These are phyloP conservation scores for Drosophila teissieri DNA, from an alignment of 1,140 invertebrate genomes.

Conservation along the genomic window DNA sequence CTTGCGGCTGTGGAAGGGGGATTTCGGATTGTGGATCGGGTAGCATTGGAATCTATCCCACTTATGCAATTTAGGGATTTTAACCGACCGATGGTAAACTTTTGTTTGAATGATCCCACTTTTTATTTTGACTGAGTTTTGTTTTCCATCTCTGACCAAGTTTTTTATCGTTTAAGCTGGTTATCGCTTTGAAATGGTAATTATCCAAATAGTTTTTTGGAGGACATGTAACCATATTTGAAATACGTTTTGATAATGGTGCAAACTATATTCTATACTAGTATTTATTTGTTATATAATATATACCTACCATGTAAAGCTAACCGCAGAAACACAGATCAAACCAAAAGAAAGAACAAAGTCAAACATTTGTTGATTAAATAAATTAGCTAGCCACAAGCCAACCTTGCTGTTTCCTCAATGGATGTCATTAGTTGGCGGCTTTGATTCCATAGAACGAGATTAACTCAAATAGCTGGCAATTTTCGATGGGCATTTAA, in stretches of 20 bases:
- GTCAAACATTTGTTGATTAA: conserved; percentile 34
- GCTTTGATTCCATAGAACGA: conserved; percentile 39
- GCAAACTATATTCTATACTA: too few relatives aligned
- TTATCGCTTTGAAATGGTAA: conserved; percentile 1
- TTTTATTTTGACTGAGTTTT: conserved; percentile 34
- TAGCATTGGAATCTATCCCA: conserved; percentile 7
- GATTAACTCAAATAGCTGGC: conserved; percentile 28
- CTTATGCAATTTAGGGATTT: conserved; percentile 44
- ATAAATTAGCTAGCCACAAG: conserved; percentile 36
- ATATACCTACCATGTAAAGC: background rate
- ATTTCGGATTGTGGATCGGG: conserved; percentile 7
- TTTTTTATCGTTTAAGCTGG: conserved; percentile 10
- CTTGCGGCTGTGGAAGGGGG: conserved; percentile 28
- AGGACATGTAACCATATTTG: background rate
- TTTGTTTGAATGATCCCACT: conserved; percentile 46
- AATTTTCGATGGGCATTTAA: conserved; percentile 48
- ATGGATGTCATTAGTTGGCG: conserved; percentile 26
- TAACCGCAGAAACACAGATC: conserved; percentile 4
- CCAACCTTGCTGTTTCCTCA: conserved; percentile 34
- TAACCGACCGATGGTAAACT: conserved; percentile 36
- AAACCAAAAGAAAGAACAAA: conserved; percentile 10
- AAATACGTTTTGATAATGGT: too few relatives aligned
- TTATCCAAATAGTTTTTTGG: conserved; percentile 4
- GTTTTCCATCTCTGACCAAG: background rate
- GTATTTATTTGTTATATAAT: too few relatives aligned